Evolutionary conservation across 2,888 invertebrate species (phyloP), one percentile per base, ranked within the genome.

Genomic region (Xiphydria camelus): DNA sequence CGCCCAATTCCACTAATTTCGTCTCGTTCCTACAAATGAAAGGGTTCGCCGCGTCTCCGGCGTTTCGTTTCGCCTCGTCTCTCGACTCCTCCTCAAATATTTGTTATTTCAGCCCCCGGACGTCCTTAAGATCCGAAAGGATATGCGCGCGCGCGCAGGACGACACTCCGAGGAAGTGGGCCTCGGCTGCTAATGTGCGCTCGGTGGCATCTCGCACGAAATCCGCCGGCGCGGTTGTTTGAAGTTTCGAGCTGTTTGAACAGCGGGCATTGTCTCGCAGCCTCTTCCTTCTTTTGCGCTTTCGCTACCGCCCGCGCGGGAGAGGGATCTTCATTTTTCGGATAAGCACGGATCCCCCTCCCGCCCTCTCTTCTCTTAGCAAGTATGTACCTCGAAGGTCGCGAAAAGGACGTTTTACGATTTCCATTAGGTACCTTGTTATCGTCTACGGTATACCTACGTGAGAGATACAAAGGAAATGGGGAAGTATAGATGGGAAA

Each of bases 11-110:
- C 62, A 66, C 74, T 73, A 73, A 73, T 74, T 73, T 71, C 61
- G 50, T 55, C 66, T 62, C 67, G 70, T 70, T 61, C 64, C 58
- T 66, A 70, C 71, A 68, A 73, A 73, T 71, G 67, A 70, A 73
- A 70, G 70, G 72, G 67, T 70, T 71, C 64, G 59, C 55, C 60
- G 66, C 65, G 60, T 64, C 55, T 61, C 57, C 64, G 57, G 44
- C 56, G 50, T 55, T 45, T 62, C 65, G 57, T 65, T 55, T 57
- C 54, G n/a, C 38, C 34, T 47, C 23, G 43, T 45, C 55, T 54
- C 55, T 56, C n/a, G n/a, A n/a, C 35, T 44, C 14, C 17, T 31
- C 7, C 55, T 58, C 63, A 72, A 73, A 74, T 73, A 74, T 73
- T 74, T 73, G 66, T 71, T 66, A 64, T 72, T 68, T 62, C 65